A percentile compares a stretch with the other conserved stretches of the same genome.
Evolutionary conservation across 2,888 invertebrate species (phyloP).

Genomic region (Parnassius glacialis): DNA sequence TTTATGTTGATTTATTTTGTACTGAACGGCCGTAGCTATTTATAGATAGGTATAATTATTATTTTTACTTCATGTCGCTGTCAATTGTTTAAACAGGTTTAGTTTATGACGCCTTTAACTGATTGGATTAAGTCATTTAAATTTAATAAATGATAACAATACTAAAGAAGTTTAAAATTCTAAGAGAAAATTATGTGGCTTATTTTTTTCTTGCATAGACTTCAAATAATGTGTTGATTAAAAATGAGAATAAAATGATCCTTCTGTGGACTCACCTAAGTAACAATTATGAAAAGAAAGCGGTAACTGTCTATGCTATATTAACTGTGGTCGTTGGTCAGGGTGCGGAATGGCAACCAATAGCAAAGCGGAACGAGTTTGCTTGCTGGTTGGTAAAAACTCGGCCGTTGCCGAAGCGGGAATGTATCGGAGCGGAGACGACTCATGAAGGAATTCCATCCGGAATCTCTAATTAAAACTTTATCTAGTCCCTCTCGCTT

Average conservation of each 20-base stretch:
- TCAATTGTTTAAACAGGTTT: no score
- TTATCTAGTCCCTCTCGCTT: conserved; percentile 60
- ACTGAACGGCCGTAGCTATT: conserved; percentile 4
- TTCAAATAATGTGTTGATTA: no score
- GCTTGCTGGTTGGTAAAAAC: conserved; percentile 67
- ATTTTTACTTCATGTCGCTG: conserved; percentile 1
- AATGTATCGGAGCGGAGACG: conserved; percentile 66
- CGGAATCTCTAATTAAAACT: conserved; percentile 80
- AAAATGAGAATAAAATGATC: no score
- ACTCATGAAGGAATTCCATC: conserved; percentile 68
- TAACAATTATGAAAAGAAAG: conserved; percentile 46
- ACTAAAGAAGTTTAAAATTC: no score
- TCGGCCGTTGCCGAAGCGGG: conserved; percentile 65
- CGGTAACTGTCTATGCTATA: conserved; percentile 53
- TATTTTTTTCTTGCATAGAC: no score
- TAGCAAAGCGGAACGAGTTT: conserved; percentile 63
- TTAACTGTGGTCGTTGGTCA: conserved; percentile 64
- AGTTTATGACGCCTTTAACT: background rate
- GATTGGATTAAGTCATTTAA: background rate
- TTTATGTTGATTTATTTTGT: conserved; percentile 18
- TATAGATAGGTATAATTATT: conserved; percentile 7
- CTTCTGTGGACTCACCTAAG: background rate
- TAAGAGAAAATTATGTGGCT: no score
- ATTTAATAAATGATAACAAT: background rate
- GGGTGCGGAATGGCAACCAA: conserved; percentile 55